Evolutionary conservation across 2,888 invertebrate species (phyloP).

Genomic region (Catotricha subobsoleta): DNA sequence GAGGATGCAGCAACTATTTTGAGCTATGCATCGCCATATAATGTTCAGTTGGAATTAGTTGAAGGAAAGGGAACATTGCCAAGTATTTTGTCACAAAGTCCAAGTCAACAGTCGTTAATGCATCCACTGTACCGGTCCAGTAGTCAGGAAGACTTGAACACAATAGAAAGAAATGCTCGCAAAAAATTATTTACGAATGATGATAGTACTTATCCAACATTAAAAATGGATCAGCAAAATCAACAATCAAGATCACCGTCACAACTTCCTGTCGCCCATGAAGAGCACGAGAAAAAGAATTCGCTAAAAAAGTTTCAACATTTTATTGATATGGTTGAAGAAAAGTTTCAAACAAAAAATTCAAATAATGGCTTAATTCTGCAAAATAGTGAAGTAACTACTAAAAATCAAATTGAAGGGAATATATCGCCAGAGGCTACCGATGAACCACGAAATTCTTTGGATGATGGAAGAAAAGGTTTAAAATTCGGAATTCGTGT

Average conservation of each 20-base stretch:
- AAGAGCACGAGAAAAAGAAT: slow-evolving; percentile 11
- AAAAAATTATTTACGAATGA: slow-evolving; percentile 11
- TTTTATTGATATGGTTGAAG: slow-evolving; percentile 9
- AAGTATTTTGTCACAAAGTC: slow-evolving; percentile 6
- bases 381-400: not conserved
- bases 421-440: too few species aligned
- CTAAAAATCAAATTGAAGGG: slow-evolving; percentile 14
- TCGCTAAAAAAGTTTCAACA: slow-evolving; percentile 10
- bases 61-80: slow-evolving; percentile 26
- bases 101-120: slow-evolving; percentile 29
- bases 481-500: slow-evolving; percentile 53
- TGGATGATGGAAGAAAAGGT: slow-evolving; percentile 35
- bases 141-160: slow-evolving; percentile 43
- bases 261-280: slow-evolving; percentile 6
- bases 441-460: slow-evolving; percentile 26
- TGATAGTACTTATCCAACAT: slow-evolving; percentile 11
- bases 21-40: slow-evolving; percentile 81
- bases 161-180: slow-evolving; percentile 19
- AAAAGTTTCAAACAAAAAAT: slow-evolving; percentile 10
- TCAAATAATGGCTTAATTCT: not conserved
- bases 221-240: slow-evolving; percentile 11
- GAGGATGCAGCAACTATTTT: slow-evolving; percentile 80
- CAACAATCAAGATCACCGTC: slow-evolving; percentile 2
- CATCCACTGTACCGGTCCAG: slow-evolving; percentile 69
- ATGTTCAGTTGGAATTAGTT: slow-evolving; percentile 60